phyloP scores from a whole-genome alignment of 1,140 invertebrate species.

The Euura lappo region DNA sequence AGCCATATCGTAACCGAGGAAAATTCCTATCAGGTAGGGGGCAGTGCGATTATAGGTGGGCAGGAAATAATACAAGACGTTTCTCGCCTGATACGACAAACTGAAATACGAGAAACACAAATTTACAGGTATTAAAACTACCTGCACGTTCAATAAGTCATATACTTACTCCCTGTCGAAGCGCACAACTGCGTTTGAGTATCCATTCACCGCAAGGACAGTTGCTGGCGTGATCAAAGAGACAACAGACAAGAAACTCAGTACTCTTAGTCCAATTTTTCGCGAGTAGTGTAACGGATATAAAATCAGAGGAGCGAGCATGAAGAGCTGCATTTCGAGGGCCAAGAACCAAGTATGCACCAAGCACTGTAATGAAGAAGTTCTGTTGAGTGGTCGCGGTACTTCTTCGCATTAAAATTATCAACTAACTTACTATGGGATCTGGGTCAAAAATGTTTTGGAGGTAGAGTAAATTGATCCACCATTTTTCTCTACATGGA shows the following conservation, averaged over 20 bases:
- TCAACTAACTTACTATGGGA: background rate
- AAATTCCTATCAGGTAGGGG: conserved; percentile 66
- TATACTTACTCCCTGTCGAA: background rate
- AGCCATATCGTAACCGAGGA: conserved; percentile 56
- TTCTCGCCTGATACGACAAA: background rate
- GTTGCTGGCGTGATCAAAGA: background rate
- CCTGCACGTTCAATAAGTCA: background rate
- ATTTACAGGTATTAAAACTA: background rate
- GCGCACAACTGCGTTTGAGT: background rate
- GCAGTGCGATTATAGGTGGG: conserved; percentile 54
- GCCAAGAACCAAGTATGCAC: conserved; percentile 64
- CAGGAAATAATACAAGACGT: conserved; percentile 38
- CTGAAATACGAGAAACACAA: background rate
- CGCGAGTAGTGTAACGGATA: conserved; percentile 41
- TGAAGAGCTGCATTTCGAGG: conserved; percentile 77
- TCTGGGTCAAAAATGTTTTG: background rate
- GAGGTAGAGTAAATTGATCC: background rate
- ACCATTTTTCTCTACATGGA: background rate
- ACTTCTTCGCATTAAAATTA: background rate
- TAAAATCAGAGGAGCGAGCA: conserved; percentile 63
- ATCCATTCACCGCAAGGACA: background rate
- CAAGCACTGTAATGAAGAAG: conserved; percentile 62
- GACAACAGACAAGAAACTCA: background rate
- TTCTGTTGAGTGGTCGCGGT: background rate
- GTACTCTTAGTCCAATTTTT: conserved; percentile 24